Base-by-base conservation (phyloP, 2,113 vertebrate genomes). In the Dasypus novemcinctus region DNA sequence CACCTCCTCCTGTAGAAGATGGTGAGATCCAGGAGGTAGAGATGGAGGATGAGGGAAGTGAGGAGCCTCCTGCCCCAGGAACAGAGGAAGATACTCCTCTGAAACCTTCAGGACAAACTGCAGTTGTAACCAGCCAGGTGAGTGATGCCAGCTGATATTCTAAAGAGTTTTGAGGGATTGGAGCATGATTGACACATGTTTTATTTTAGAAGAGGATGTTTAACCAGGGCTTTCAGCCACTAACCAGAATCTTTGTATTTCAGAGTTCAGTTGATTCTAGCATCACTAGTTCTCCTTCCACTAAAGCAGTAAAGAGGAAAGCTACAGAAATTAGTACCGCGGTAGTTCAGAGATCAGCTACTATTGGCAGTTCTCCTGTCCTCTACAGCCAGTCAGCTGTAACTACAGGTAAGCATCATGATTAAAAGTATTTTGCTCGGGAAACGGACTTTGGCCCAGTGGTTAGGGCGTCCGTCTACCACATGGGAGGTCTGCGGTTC, bases 21-120 rank as follows among this genome's bases (percentile, higher is more conserved):
- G 98, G 98, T 1, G 99, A 99, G 97, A 99, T 99, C 78, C 99
- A 99, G 97, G 99, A 99, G 97, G 99, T 99, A 82, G 99, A 99
- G 97, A 99, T 99, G 99, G 99, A 99, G 97, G 99, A 99, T 61
- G 99, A 99, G 52, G 99, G 99, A 7, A 98, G 99, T 0, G 98
- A 99, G 76, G 99, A 99, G 92, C 99, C 99, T 0, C 99, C 99
- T 12, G 99, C 99, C 0, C 99, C 99, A 1, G 99, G 99, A 95
- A 99, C 99, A 0, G 99, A 99, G 97, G 99, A 99, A 43, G 99
- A 99, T 1, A 97, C 98, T 94, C 98, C 98, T 13, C 95, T 98
- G 59, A 99, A 99, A 93, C 98, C 99, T 84, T 97, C 98, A 2
- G 87, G 97, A 43, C 98, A 98, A 14, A 97, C 98, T 0, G 52